These are phyloP conservation scores for Progne subis DNA, from an alignment of 2,113 vertebrate genomes.

Conservation along the genomic window DNA sequence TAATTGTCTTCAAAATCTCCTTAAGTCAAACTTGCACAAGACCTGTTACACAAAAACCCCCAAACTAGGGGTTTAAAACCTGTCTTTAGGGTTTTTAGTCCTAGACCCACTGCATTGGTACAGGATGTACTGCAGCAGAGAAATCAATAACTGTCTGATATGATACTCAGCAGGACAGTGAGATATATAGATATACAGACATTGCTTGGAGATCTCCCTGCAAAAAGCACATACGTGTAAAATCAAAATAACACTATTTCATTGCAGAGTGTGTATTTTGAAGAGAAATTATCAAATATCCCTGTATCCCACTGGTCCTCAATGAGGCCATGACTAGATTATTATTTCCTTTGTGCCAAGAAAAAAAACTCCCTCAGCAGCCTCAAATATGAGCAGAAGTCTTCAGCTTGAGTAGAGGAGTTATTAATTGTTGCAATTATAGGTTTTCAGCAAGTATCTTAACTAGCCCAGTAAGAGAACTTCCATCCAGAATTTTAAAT, in stretches of 20 bases:
- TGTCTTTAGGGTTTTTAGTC: neutral
- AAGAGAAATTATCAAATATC: neutral
- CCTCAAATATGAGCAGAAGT: neutral
- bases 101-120: neutral
- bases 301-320: neutral
- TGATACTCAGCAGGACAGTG: neutral
- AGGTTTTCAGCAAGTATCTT: neutral
- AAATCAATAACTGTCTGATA: neutral
- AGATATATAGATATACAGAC: rapidly evolving
- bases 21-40: neutral
- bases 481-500: neutral
- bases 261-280: neutral
- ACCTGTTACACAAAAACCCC: neutral
- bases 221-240: neutral
- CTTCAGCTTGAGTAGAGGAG: neutral
- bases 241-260: neutral
- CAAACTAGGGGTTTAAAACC: neutral
- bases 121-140: neutral
- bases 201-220: neutral
- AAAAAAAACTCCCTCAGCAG: neutral
- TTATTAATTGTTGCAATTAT: neutral
- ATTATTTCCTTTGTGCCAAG: neutral
- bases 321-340: neutral
- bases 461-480: neutral
- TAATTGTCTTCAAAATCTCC: neutral